A percentile compares a stretch with the other conserved stretches of the same genome.
phyloP scores from a whole-genome alignment of 2,888 invertebrate genomes.

The Deroplatys truncata region DNA sequence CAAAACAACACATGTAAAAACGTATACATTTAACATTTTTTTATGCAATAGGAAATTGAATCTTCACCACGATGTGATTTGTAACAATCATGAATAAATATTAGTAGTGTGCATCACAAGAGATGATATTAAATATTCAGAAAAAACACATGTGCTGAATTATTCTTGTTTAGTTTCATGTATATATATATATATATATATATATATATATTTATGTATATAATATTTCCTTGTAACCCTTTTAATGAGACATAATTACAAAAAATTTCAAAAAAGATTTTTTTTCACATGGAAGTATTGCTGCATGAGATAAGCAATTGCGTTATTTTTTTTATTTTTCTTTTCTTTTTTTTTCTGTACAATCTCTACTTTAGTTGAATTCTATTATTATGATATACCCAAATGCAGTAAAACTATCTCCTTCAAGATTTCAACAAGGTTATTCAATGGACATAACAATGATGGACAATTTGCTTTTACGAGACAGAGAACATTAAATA shows the following conservation, averaged over 20 bases:
- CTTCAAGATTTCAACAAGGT: not conserved
- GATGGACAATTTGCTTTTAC: not conserved
- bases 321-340: not conserved
- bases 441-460: not conserved
- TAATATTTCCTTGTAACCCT: not conserved
- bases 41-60: conserved; percentile 9
- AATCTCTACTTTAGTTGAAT: not conserved
- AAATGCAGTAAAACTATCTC: not conserved
- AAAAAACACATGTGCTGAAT: conserved; percentile 7
- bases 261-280: conserved; percentile 5
- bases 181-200: not conserved
- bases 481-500: not conserved
- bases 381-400: not conserved
- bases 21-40: conserved; percentile 11
- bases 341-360: not conserved
- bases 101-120: conserved; percentile 20
- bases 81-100: conserved; percentile 9
- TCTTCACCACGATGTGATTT: conserved; percentile 5
- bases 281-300: conserved; percentile 16
- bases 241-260: not conserved
- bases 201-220: not conserved
- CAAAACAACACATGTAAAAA: conserved; percentile 18
- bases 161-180: not conserved
- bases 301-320: not conserved
- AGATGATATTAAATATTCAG: conserved; percentile 15